phyloP scores from a whole-genome alignment of 2,888 invertebrate species.

The Caenorhabditis sp. region DNA sequence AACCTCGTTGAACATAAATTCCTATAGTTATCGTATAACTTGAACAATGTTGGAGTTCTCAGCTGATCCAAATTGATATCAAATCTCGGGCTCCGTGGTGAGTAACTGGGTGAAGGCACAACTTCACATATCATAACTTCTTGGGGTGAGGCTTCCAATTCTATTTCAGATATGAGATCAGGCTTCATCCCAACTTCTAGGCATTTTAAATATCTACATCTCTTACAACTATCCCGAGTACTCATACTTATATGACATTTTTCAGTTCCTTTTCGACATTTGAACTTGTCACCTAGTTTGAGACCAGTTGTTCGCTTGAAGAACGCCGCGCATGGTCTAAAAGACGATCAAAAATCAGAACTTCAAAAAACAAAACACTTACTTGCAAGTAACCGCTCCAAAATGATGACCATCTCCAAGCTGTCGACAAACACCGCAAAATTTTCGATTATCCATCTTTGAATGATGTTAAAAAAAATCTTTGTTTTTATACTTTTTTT shows the following conservation, averaged over 20 bases:
- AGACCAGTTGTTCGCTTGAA: slow-evolving; percentile 26
- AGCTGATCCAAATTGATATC: neutral
- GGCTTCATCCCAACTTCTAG: slow-evolving; percentile 23
- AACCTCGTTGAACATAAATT: neutral
- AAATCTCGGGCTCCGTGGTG: neutral
- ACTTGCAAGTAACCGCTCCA: slow-evolving; percentile 34
- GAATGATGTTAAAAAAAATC: neutral
- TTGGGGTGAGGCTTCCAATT: no score
- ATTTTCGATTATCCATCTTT: slow-evolving; percentile 14
- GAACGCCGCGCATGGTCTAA: slow-evolving; percentile 32
- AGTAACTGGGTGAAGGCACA: neutral
- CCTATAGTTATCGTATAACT: neutral
- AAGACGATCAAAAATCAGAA: slow-evolving; percentile 2
- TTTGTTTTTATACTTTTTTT: neutral
- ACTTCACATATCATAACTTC: no score
- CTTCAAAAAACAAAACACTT: neutral
- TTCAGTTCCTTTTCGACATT: slow-evolving; percentile 21
- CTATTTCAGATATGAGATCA: no score
- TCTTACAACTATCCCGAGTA: slow-evolving; percentile 29
- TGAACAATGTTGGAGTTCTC: neutral
- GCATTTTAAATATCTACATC: slow-evolving; percentile 34
- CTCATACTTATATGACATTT: slow-evolving; percentile 26
- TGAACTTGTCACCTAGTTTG: slow-evolving; percentile 17
- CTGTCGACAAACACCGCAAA: slow-evolving; percentile 26
- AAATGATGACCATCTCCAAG: slow-evolving; percentile 29